These are phyloP conservation scores for Passer montanus DNA, from an alignment of 2,113 vertebrate species.

Conservation along the genomic window DNA sequence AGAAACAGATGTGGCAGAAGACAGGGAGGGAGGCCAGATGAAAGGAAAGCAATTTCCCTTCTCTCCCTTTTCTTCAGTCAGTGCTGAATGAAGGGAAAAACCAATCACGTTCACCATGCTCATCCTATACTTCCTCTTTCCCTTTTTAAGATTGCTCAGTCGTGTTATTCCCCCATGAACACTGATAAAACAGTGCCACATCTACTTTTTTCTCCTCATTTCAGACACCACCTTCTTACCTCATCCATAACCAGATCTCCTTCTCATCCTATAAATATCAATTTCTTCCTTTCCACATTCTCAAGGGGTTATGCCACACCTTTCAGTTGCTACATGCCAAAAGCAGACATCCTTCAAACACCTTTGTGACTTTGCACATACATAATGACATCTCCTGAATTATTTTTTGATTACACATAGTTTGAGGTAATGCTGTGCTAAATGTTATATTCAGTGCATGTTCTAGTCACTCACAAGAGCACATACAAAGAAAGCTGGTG, in stretches of 20 bases:
- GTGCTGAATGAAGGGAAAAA: neutral
- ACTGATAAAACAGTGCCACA: neutral
- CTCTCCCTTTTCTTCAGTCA: neutral
- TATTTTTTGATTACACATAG: neutral
- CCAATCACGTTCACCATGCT: neutral
- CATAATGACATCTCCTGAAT: neutral
- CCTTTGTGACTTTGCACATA: neutral
- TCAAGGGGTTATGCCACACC: neutral
- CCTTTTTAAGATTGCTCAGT: neutral
- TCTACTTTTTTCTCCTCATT: neutral
- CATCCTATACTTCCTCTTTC: rapidly evolving
- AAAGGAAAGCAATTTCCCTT: neutral
- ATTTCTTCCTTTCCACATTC: neutral
- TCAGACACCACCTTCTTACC: neutral
- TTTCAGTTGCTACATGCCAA: neutral
- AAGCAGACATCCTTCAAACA: neutral
- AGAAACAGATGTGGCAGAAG: neutral
- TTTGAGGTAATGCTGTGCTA: neutral
- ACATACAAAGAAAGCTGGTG: neutral
- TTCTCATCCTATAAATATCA: rapidly evolving
- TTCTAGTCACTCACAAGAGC: neutral
- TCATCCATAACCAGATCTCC: neutral
- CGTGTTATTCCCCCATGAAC: neutral
- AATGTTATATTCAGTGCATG: neutral
- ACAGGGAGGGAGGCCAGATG: neutral